These are phyloP conservation scores for Sakesphorus luctuosus DNA, from an alignment of 2,113 vertebrate species.

Conservation along the genomic window DNA sequence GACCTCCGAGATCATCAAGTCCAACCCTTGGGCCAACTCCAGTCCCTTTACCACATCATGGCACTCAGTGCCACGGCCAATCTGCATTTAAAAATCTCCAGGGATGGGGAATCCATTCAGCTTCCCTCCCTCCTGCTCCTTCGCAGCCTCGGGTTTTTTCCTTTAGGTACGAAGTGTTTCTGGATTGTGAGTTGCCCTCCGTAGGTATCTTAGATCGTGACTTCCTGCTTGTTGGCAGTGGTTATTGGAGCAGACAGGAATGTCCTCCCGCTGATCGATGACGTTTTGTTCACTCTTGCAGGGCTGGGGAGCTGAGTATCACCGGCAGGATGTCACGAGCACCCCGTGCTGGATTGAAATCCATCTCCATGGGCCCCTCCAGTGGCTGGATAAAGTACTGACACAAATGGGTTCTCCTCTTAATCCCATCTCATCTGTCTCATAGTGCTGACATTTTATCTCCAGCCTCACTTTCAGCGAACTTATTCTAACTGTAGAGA, in stretches of 20 bases:
- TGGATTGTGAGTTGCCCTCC: background rate
- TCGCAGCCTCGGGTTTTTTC: background rate
- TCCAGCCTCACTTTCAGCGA: conserved; percentile 67
- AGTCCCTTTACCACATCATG: too few species aligned
- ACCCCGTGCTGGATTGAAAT: conserved; percentile 99
- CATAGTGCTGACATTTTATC: conserved; percentile 83
- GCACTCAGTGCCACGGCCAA: too few species aligned
- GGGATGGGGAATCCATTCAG: too few species aligned
- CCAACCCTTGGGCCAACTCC: too few species aligned
- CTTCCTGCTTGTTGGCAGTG: background rate
- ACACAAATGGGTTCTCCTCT: conserved; percentile 98
- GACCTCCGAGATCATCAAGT: too few species aligned
- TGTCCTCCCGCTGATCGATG: background rate
- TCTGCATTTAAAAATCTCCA: too few species aligned
- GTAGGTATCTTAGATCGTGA: background rate
- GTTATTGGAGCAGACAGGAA: background rate
- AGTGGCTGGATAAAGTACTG: conserved; percentile 99
- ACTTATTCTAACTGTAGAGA: conserved; percentile 78
- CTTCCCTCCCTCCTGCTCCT: background rate
- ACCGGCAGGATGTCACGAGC: conserved; percentile 96
- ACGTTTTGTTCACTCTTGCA: conserved; percentile 56
- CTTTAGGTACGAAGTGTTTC: background rate
- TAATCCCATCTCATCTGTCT: conserved; percentile 98
- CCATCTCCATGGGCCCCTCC: conserved; percentile 95
- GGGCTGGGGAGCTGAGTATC: conserved; percentile 98